Conservation (phyloP, 2,113 vertebrate genomes). For the Aphyosemion australe region DNA sequence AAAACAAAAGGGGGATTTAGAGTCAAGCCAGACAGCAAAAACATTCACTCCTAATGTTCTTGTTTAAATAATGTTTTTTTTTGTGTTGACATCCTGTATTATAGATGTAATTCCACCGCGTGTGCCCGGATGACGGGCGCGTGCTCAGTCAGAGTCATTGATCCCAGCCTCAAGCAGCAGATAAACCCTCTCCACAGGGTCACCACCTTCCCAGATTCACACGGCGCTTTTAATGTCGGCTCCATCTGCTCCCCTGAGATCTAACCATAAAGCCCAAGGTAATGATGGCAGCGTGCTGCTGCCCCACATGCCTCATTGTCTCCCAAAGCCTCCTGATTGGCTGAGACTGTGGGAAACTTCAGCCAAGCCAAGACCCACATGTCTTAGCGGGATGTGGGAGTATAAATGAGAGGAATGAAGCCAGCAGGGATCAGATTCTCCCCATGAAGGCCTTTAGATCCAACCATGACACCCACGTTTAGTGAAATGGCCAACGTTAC, state of each 20-base stretch:
- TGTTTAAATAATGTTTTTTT: too few relatives aligned
- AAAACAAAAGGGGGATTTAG: too few relatives aligned
- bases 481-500: slow-evolving; percentile 52
- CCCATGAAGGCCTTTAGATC: slow-evolving; percentile 53
- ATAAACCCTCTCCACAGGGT: slow-evolving; percentile 23
- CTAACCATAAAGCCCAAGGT: slow-evolving; percentile 32
- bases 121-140: slow-evolving; percentile 3
- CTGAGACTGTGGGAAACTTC: slow-evolving; percentile 71
- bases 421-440: slow-evolving; percentile 62
- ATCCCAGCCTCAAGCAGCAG: slow-evolving; percentile 28
- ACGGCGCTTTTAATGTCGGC: slow-evolving; percentile 13
- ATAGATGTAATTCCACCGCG: too few relatives aligned
- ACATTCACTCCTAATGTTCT: too few relatives aligned
- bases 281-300: slow-evolving; percentile 9
- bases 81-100: too few relatives aligned
- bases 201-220: slow-evolving; percentile 20
- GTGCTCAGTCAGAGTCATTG: slow-evolving; percentile 27
- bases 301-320: slow-evolving; percentile 19
- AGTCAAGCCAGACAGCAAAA: too few relatives aligned
- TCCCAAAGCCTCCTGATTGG: slow-evolving; percentile 55
- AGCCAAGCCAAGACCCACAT: slow-evolving; percentile 61
- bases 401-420: slow-evolving; percentile 74
- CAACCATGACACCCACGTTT: slow-evolving; percentile 66
- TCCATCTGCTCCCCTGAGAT: slow-evolving; percentile 42
- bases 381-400: slow-evolving; percentile 73